Conservation (phyloP, 2,888 invertebrate species). For the Coelopa pilipes region DNA sequence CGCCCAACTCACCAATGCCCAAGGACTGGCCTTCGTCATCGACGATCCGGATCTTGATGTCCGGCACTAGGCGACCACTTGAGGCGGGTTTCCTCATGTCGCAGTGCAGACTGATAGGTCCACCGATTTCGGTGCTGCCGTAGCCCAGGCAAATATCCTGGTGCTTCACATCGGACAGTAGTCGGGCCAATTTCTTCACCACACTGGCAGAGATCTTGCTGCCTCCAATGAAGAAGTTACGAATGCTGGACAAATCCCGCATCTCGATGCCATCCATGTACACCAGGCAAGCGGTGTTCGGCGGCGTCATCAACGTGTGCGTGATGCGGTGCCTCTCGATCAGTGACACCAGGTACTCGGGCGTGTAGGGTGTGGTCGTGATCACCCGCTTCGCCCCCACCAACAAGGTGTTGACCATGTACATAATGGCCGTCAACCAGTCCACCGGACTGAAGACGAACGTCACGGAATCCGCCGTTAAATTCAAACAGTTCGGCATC, state of each 20-base stretch:
- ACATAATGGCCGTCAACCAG: constrained; percentile 4
- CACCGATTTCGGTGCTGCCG: constrained; percentile 55
- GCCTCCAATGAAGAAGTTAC: constrained; percentile 51
- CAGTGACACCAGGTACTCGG: constrained; percentile 49
- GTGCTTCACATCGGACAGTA: constrained; percentile 33
- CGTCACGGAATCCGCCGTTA: not conserved
- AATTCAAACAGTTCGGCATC: no score
- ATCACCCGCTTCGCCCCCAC: constrained; percentile 50
- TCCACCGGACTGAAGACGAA: constrained; percentile 22
- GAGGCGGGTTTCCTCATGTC: constrained; percentile 47
- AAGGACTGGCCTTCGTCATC: constrained; percentile 51
- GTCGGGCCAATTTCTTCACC: constrained; percentile 44
- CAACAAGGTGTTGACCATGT: constrained; percentile 47
- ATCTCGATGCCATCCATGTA: constrained; percentile 1
- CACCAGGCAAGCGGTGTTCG: not conserved
- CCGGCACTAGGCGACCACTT: constrained; percentile 50
- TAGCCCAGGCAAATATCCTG: constrained; percentile 49
- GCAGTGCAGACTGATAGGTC: constrained; percentile 46
- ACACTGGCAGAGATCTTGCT: constrained; percentile 46
- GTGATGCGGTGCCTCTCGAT: constrained; percentile 53
- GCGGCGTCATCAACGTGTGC: constrained; percentile 49
- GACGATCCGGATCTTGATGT: constrained; percentile 52
- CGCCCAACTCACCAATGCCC: constrained; percentile 54
- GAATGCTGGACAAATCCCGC: constrained; percentile 47
- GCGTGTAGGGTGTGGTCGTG: constrained; percentile 47